These are phyloP conservation scores for Cecropterus lyciades DNA, from an alignment of 1,140 invertebrate species.

Conservation along the genomic window DNA sequence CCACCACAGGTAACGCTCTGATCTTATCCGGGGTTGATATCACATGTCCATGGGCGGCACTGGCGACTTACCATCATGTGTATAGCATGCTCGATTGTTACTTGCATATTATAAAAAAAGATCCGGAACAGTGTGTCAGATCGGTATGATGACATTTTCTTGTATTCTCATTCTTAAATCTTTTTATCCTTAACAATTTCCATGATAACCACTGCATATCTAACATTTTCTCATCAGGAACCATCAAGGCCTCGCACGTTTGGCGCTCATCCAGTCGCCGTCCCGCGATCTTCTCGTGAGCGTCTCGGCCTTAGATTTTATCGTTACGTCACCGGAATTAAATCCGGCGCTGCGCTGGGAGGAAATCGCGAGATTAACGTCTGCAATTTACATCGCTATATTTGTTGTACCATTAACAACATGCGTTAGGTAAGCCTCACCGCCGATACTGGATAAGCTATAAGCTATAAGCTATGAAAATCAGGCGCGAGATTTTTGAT, in stretches of 20 bases:
- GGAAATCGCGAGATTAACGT: conserved; percentile 51
- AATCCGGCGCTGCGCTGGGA: conserved; percentile 45
- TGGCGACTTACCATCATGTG: no score
- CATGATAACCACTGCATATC: background rate
- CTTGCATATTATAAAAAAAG: no score
- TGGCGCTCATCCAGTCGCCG: conserved; percentile 46
- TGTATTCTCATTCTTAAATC: no score
- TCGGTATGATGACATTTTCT: no score
- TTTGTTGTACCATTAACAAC: conserved; percentile 35
- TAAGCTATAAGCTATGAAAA: no score
- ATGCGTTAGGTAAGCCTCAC: conserved; percentile 6
- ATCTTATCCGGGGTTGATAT: no score
- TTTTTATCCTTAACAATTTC: no score
- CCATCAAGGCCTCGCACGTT: conserved; percentile 42
- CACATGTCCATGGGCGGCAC: no score
- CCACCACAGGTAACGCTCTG: no score
- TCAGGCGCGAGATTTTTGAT: no score
- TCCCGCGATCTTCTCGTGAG: conserved; percentile 22
- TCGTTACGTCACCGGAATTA: conserved; percentile 52
- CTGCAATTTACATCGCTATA: conserved; percentile 49
- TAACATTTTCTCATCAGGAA: background rate
- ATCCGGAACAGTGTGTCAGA: no score
- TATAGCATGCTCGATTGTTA: no score
- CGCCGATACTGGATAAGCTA: background rate
- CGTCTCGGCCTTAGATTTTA: conserved; percentile 60